Conservation (phyloP, 2,797 vertebrate species). For the Cryptoprocta ferox region DNA sequence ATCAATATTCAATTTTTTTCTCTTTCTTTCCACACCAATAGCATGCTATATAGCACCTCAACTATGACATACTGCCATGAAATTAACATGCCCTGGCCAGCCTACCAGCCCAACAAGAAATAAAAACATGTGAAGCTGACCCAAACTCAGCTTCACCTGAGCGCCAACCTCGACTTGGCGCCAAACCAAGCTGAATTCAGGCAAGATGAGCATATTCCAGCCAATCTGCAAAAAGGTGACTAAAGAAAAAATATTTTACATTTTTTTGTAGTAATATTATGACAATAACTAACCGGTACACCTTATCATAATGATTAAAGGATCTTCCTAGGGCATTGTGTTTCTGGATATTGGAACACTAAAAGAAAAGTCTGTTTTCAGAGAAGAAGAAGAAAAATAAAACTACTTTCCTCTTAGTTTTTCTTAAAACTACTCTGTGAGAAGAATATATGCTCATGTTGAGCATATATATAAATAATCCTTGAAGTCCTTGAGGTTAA, state of each 20-base stretch:
- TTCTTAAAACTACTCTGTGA: background rate
- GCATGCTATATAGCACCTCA: background rate
- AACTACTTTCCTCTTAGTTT: slow-evolving; percentile 9
- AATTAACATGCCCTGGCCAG: background rate
- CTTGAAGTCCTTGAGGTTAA: background rate
- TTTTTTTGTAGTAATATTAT: background rate
- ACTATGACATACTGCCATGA: background rate
- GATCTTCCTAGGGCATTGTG: background rate
- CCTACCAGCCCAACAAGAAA: background rate
- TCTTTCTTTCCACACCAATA: background rate
- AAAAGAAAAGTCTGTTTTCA: background rate
- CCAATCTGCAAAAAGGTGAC: background rate
- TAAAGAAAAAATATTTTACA: background rate
- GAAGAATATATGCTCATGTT: background rate
- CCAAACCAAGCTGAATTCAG: background rate
- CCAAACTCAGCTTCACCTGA: too few relatives aligned
- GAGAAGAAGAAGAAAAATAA: background rate
- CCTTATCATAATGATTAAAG: background rate
- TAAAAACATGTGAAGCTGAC: background rate
- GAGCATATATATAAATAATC: background rate
- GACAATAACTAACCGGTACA: background rate
- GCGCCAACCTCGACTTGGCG: background rate
- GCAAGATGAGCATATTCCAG: background rate
- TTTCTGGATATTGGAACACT: background rate
- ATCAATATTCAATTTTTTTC: background rate